Evolutionary conservation across 2,888 invertebrate genomes (phyloP).

Genomic region (Pseudanteris insignis): DNA sequence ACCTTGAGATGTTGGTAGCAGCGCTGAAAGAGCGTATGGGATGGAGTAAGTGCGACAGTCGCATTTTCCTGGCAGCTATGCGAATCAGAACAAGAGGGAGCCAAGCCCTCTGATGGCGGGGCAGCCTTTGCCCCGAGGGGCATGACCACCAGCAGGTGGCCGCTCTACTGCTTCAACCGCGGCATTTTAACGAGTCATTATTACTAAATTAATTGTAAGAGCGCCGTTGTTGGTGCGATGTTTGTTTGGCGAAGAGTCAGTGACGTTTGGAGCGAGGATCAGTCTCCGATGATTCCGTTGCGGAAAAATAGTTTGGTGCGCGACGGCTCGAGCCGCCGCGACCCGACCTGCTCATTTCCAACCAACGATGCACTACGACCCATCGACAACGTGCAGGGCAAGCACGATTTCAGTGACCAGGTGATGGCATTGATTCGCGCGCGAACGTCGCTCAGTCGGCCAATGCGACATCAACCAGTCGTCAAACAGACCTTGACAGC

Average conservation of each 20-base stretch:
- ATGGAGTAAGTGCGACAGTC: constrained; percentile 46
- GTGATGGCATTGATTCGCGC: not conserved
- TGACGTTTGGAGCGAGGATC: too few species aligned
- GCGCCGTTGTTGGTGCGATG: too few species aligned
- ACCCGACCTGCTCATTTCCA: constrained; percentile 4
- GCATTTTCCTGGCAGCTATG: not conserved
- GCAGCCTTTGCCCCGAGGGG: not conserved
- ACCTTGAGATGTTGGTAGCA: constrained; percentile 65
- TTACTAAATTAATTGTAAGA: too few species aligned
- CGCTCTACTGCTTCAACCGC: too few species aligned
- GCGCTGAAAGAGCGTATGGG: constrained; percentile 54
- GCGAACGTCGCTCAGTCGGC: too few species aligned
- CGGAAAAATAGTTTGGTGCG: constrained; percentile 6
- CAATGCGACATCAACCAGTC: too few species aligned
- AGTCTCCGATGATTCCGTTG: constrained; percentile 15
- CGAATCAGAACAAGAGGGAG: not conserved
- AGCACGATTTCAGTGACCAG: not conserved
- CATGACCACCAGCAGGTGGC: not conserved
- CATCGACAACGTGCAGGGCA: constrained; percentile 14
- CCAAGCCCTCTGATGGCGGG: not conserved
- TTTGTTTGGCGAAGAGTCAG: too few species aligned
- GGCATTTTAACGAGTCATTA: too few species aligned
- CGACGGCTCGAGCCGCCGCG: constrained; percentile 14
- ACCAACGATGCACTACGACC: constrained; percentile 1
- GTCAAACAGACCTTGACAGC: constrained; percentile 6